Conservation (phyloP, 1,140 invertebrate species). For the Formica selysi region DNA sequence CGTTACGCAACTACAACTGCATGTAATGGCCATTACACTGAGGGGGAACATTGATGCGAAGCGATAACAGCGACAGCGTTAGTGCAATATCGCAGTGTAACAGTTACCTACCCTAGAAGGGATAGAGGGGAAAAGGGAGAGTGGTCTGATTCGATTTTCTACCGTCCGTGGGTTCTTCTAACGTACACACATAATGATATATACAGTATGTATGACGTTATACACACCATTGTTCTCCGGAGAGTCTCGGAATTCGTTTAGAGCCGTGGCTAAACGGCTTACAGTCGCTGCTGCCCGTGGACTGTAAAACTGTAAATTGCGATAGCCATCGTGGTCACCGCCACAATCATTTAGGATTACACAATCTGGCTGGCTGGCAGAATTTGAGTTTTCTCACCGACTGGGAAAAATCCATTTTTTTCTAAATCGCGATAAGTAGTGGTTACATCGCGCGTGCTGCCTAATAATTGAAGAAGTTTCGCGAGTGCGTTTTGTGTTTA, state of each 20-base stretch:
- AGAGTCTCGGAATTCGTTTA: slow-evolving; percentile 31
- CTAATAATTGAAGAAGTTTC: background rate
- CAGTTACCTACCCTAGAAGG: background rate
- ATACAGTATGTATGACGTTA: background rate
- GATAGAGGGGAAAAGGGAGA: background rate
- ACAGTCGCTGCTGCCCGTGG: background rate
- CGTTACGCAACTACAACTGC: background rate
- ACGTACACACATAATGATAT: background rate
- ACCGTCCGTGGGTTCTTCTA: background rate
- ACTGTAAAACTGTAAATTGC: slow-evolving; percentile 20
- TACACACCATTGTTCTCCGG: slow-evolving; percentile 7
- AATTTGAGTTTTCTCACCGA: background rate
- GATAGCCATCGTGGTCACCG: background rate
- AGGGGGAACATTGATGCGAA: background rate
- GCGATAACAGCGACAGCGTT: background rate
- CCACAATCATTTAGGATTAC: slow-evolving; percentile 23
- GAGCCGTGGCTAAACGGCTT: slow-evolving; percentile 11
- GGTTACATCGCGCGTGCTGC: background rate
- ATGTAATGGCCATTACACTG: slow-evolving; percentile 16
- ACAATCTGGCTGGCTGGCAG: background rate
- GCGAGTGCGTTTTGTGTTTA: slow-evolving; percentile 4
- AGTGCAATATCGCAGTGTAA: slow-evolving; percentile 35
- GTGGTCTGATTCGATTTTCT: background rate
- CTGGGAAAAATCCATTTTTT: background rate
- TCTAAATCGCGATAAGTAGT: background rate